Conservation (phyloP, 2,888 invertebrate species). For the Trypoxylon attenuatum region DNA sequence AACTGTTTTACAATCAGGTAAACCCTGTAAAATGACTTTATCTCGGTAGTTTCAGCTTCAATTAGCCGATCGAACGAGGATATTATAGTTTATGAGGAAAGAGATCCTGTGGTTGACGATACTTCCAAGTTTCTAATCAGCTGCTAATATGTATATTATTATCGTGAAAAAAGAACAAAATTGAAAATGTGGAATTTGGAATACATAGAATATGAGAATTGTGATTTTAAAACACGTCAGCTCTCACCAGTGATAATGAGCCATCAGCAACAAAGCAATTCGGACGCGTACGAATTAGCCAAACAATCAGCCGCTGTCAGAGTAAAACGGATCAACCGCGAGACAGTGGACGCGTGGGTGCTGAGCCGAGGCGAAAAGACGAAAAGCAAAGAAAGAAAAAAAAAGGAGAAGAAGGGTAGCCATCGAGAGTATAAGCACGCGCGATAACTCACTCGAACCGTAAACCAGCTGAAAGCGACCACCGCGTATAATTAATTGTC, state of each 20-base stretch:
- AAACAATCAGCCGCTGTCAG: constrained; percentile 47
- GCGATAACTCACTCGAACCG: constrained; percentile 65
- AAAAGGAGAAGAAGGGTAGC: constrained; percentile 37
- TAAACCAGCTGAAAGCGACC: constrained; percentile 66
- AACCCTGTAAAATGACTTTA: background rate
- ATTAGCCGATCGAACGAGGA: no score
- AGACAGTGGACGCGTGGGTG: constrained; percentile 52
- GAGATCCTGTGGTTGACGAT: no score
- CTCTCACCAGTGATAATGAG: constrained; percentile 34
- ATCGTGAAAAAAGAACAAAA: no score
- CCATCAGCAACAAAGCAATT: constrained; percentile 24
- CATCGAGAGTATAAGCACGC: constrained; percentile 40
- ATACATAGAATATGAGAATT: no score
- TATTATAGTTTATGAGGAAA: no score
- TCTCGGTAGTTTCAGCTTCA: background rate
- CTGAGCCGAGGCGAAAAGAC: constrained; percentile 15
- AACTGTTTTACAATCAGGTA: constrained; percentile 1
- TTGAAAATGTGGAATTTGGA: no score
- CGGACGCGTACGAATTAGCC: constrained; percentile 52
- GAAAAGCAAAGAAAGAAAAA: constrained; percentile 27
- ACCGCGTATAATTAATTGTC: constrained; percentile 66
- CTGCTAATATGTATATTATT: no score
- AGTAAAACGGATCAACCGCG: constrained; percentile 32
- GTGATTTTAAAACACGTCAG: no score
- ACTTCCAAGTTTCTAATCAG: no score